Evolutionary conservation across 2,113 vertebrate genomes (phyloP).

Genomic region (Amphiprion percula): DNA sequence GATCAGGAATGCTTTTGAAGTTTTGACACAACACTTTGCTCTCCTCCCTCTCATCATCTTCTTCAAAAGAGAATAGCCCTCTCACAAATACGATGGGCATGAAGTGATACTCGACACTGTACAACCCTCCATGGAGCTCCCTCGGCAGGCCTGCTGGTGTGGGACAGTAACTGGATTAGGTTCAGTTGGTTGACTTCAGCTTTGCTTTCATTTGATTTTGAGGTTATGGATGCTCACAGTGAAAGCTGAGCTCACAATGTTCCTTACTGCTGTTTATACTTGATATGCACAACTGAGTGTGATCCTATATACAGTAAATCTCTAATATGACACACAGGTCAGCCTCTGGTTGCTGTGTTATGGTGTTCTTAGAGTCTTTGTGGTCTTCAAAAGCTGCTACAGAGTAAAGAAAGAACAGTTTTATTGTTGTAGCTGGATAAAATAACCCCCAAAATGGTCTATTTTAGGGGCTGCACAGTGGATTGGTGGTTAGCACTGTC

Average conservation of each 20-base stretch:
- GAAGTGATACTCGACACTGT: slow-evolving; percentile 47
- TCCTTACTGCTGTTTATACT: slow-evolving; percentile 34
- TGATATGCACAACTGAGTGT: slow-evolving; percentile 20
- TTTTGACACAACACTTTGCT: slow-evolving; percentile 60
- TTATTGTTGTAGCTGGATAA: too few species aligned
- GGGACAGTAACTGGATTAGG: slow-evolving; percentile 55
- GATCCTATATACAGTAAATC: slow-evolving; percentile 33
- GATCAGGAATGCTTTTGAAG: slow-evolving; percentile 83
- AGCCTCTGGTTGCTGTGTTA: background rate
- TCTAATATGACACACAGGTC: background rate
- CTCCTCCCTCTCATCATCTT: slow-evolving; percentile 56
- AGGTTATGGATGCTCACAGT: slow-evolving; percentile 43
- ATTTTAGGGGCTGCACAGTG: too few species aligned
- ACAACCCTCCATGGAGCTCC: slow-evolving; percentile 2
- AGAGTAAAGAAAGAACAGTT: background rate
- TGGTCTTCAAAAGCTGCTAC: background rate
- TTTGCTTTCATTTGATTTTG: slow-evolving; percentile 34
- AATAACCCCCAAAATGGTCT: too few species aligned
- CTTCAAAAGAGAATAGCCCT: slow-evolving; percentile 42
- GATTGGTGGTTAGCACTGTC: too few species aligned
- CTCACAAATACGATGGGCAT: slow-evolving; percentile 26
- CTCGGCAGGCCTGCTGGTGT: slow-evolving; percentile 26
- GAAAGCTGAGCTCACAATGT: slow-evolving; percentile 48
- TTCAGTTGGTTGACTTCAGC: slow-evolving; percentile 39
- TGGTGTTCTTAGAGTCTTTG: background rate